Evolutionary conservation across 1,140 invertebrate genomes (phyloP).

Genomic region (Chymomyza costata): DNA sequence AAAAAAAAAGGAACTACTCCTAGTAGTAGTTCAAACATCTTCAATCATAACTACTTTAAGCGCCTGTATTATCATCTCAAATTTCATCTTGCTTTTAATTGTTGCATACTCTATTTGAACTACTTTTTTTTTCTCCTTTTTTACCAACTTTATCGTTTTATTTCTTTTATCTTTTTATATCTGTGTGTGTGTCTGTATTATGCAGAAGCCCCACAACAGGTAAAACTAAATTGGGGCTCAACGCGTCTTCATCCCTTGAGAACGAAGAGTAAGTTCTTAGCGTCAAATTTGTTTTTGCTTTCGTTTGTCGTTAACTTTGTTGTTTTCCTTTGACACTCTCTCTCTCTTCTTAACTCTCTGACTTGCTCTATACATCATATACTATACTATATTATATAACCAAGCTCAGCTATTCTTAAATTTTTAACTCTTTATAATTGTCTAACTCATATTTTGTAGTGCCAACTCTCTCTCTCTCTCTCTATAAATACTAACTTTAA

Average conservation of each 20-base stretch:
- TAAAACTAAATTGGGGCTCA: slow-evolving; percentile 71
- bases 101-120: slow-evolving; percentile 19
- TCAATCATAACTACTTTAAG: no score
- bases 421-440: slow-evolving; percentile 17
- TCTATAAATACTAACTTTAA: slow-evolving; percentile 19
- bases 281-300: slow-evolving; percentile 37
- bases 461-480: slow-evolving; percentile 19
- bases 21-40: no score
- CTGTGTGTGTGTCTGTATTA: slow-evolving; percentile 46
- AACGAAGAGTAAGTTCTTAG: slow-evolving; percentile 72
- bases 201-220: slow-evolving; percentile 71
- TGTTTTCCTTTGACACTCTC: slow-evolving; percentile 23
- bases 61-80: no score
- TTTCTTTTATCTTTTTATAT: slow-evolving; percentile 65
- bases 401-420: slow-evolving; percentile 1
- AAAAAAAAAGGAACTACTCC: no score
- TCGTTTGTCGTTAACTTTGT: slow-evolving; percentile 63
- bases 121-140: slow-evolving; percentile 7
- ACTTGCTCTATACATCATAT: slow-evolving; percentile 14
- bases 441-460: slow-evolving; percentile 54
- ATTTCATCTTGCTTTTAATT: no score
- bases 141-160: slow-evolving; percentile 37
- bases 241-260: slow-evolving; percentile 68
- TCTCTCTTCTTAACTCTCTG: slow-evolving; percentile 4
- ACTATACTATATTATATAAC: slow-evolving; percentile 18